Base-by-base conservation (phyloP, 2,797 vertebrate species). In the Oryzias sinensis region DNA sequence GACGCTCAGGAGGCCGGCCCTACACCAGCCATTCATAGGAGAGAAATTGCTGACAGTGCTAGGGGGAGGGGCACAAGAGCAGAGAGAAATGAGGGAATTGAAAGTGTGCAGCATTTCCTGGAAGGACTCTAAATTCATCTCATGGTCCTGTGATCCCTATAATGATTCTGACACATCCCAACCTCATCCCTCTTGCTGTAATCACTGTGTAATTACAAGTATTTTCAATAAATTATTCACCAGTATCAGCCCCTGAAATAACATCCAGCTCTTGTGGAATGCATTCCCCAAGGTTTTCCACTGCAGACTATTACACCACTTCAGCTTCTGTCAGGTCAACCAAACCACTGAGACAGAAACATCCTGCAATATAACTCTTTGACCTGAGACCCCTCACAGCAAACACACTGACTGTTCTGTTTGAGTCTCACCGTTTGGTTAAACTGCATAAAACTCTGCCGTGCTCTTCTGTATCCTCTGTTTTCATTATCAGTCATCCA, bases 171-270 rank as follows among this genome's bases (percentile, higher is more conserved):
- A 73, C 67, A 66, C 55, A 18, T 67, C 56, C 53, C 62, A 72
- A 58, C 61, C 76, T 71, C 49, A 76, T 73, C 52, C 13, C 49
- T 56, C 51, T 62, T 50, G 22, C 64, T 63, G 72, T 69, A 71
- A 71, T 75, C 66, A 62, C 70, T 50, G 70, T 87, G 77, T 86
- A 85, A 89, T 89, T 85, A 87, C 84, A 83, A 85, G 64, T 71
- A 58, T 80, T 81, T 59, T 59, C n/a, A 56, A 66, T 85, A 70
- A 90, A 90, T 89, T 85, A 89, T 88, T 89, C 72, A 89, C 56
- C 69, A 71, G 59, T 58, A 72, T 69, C 71, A 76, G 69, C 75
- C 6, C 5, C 71, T 82, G 77, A 82, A 83, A 85, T 81, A 81
- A 72, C 74, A 83, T 79, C 76, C 70, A 76, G 77, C 76, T 68